Evolutionary conservation across 2,888 invertebrate genomes (phyloP).

Genomic region (Euzetes globulus): DNA sequence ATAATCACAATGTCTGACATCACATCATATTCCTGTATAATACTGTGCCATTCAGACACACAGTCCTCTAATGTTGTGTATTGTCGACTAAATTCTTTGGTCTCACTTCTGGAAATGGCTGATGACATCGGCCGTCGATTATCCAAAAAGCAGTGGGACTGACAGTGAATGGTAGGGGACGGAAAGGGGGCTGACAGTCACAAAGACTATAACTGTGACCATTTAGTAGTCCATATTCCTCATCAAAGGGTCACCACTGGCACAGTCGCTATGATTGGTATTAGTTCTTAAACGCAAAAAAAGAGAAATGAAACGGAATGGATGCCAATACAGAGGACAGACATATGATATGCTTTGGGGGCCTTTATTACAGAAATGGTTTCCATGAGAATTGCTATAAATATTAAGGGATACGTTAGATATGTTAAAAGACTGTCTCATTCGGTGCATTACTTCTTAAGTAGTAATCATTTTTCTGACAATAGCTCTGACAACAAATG

Average conservation of each 20-base stretch:
- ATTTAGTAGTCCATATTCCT: background rate
- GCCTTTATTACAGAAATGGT: conserved; percentile 8
- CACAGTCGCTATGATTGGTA: background rate
- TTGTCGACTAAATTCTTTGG: background rate
- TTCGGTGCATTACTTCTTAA: conserved; percentile 19
- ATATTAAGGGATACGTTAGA: background rate
- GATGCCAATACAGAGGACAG: background rate
- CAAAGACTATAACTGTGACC: background rate
- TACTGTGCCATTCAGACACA: background rate
- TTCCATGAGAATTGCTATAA: conserved; percentile 12
- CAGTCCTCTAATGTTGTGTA: background rate
- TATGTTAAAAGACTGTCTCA: conserved; percentile 20
- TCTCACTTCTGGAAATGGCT: background rate
- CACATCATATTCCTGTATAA: conserved; percentile 17
- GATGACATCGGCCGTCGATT: background rate
- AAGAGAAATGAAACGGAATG: background rate
- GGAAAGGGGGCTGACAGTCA: background rate
- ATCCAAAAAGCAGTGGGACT: conserved; percentile 1
- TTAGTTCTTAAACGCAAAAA: background rate
- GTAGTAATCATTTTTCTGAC: conserved; percentile 23
- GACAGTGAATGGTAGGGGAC: background rate
- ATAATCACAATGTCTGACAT: conserved; percentile 23
- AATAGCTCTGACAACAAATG: conserved; percentile 6
- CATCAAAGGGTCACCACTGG: background rate
- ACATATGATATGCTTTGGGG: background rate